These are phyloP conservation scores for Yponomeuta cagnagella DNA, from an alignment of 2,888 invertebrate species.

Conservation along the genomic window DNA sequence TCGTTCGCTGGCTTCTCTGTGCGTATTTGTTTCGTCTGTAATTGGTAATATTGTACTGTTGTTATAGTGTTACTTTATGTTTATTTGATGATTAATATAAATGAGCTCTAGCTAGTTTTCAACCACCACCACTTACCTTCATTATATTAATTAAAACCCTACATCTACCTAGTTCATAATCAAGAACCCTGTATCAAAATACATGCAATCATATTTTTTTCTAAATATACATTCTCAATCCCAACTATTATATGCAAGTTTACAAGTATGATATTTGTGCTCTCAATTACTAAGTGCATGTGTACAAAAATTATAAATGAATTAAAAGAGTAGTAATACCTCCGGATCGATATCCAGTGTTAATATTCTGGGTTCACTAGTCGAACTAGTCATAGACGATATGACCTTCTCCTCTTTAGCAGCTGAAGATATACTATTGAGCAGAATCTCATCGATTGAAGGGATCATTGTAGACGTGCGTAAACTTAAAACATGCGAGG, in stretches of 20 bases:
- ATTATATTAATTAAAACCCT: constrained; percentile 11
- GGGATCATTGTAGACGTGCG: constrained; percentile 76
- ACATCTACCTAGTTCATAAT: constrained; percentile 12
- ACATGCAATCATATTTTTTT: constrained; percentile 16
- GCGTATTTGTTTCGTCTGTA: constrained; percentile 73
- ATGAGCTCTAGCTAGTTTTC: constrained; percentile 10
- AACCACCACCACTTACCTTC: constrained; percentile 59
- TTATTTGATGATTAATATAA: background rate
- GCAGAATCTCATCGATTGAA: constrained; percentile 77
- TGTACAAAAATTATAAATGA: constrained; percentile 24
- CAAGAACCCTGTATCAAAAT: background rate
- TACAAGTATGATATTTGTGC: background rate
- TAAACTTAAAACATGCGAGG: constrained; percentile 74
- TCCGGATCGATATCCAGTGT: constrained; percentile 78
- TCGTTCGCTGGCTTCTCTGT: constrained; percentile 65
- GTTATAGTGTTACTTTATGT: background rate
- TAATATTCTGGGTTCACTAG: constrained; percentile 73
- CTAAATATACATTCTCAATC: background rate
- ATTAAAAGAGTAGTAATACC: constrained; percentile 62
- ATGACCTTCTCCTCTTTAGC: constrained; percentile 76
- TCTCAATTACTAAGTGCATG: background rate
- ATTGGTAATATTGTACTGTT: constrained; percentile 28
- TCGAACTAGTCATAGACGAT: constrained; percentile 69
- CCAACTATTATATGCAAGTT: background rate
- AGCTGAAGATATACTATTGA: constrained; percentile 77